phyloP scores from a whole-genome alignment of 2,888 invertebrate genomes.

The Acanthosepion pharaonis region DNA sequence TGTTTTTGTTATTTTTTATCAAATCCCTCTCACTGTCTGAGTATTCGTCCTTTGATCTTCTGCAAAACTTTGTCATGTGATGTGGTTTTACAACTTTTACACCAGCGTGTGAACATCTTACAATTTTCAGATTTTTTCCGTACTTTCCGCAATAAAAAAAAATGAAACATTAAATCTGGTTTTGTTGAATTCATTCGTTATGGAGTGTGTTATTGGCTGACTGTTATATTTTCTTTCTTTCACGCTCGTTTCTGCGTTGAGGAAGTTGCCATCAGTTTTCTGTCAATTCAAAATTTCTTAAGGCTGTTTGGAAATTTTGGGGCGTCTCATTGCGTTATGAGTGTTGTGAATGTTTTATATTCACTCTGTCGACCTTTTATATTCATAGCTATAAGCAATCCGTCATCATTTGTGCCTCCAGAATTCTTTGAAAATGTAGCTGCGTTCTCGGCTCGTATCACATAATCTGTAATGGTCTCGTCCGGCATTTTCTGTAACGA shows the following conservation, averaged over 20 bases:
- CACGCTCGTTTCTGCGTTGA: too few species aligned
- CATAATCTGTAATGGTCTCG: conserved; percentile 52
- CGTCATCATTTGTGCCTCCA: conserved; percentile 50
- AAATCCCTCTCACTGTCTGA: neutral
- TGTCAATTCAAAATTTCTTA: conserved; percentile 48
- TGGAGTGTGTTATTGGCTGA: too few species aligned
- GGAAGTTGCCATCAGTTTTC: neutral
- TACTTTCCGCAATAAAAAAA: too few species aligned
- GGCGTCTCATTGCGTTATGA: conserved; percentile 48
- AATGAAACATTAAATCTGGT: too few species aligned
- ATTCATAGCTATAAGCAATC: conserved; percentile 51
- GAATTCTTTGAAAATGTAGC: conserved; percentile 46
- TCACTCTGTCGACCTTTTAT: conserved; percentile 50
- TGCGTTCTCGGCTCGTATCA: conserved; percentile 51
- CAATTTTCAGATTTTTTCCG: too few species aligned
- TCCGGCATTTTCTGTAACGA: conserved; percentile 41
- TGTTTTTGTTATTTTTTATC: neutral
- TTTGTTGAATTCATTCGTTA: too few species aligned
- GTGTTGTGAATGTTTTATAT: conserved; percentile 50
- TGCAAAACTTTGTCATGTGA: too few species aligned
- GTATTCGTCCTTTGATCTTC: neutral
- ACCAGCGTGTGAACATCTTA: too few species aligned
- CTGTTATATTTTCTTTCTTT: too few species aligned
- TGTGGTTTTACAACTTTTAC: too few species aligned
- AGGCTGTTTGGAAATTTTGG: conserved; percentile 50